phyloP scores from a whole-genome alignment of 2,888 invertebrate species.

The Uloborus plumipes region DNA sequence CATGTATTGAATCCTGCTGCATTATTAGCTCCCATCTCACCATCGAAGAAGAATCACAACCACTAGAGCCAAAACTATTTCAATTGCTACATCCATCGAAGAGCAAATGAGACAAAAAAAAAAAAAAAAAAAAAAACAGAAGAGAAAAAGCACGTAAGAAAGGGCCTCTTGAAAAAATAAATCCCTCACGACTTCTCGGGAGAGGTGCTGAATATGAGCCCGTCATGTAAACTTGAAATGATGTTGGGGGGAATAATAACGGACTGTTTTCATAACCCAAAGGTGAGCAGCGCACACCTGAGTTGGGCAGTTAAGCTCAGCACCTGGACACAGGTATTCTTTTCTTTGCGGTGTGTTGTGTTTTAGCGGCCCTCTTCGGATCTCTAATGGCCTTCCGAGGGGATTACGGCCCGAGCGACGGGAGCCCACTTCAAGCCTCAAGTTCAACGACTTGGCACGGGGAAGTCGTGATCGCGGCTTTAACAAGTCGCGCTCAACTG shows the following conservation, averaged over 20 bases:
- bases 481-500: neutral
- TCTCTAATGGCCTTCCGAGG: slow-evolving; percentile 47
- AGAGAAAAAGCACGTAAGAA: neutral
- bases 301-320: slow-evolving; percentile 49
- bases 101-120: neutral
- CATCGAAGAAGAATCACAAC: too few relatives aligned
- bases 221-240: slow-evolving; percentile 24
- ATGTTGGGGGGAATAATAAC: slow-evolving; percentile 21
- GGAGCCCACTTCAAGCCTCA: slow-evolving; percentile 34
- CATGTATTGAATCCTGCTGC: too few relatives aligned
- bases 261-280: slow-evolving; percentile 41
- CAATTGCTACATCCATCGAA: too few relatives aligned
- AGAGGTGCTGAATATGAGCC: slow-evolving; percentile 29
- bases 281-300: slow-evolving; percentile 38
- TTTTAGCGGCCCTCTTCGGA: slow-evolving; percentile 27
- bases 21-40: too few relatives aligned
- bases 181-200: slow-evolving; percentile 9
- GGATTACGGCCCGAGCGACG: slow-evolving; percentile 27
- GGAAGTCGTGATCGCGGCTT: slow-evolving; percentile 3
- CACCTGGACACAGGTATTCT: slow-evolving; percentile 46
- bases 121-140: neutral
- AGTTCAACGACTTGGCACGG: slow-evolving; percentile 37
- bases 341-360: slow-evolving; percentile 45
- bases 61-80: too few relatives aligned
- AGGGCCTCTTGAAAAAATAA: slow-evolving; percentile 32